Evolutionary conservation across 2,797 vertebrate genomes (phyloP).

Genomic region (Pteropus rufus): DNA sequence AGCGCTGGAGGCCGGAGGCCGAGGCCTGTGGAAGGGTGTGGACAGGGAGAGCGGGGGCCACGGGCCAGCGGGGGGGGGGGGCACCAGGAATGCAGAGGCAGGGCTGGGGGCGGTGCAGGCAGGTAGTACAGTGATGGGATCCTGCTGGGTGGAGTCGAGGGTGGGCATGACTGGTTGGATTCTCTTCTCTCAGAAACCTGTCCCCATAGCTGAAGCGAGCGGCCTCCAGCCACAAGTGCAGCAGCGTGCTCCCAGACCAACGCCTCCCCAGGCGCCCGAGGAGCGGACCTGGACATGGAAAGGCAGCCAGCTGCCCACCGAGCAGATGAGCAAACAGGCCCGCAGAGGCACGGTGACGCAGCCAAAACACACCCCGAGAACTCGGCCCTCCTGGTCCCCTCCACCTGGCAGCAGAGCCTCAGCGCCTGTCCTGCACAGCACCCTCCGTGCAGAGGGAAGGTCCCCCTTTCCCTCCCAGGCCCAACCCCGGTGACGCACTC

Average conservation of each 20-base stretch:
- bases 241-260: neutral
- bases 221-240: neutral
- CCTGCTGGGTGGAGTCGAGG: neutral
- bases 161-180: fast-evolving
- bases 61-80: neutral
- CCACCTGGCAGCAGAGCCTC: neutral
- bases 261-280: fast-evolving
- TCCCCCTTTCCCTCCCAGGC: neutral
- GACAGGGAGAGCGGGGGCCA: neutral
- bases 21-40: neutral
- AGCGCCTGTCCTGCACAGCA: fast-evolving
- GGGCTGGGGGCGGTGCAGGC: too few relatives aligned
- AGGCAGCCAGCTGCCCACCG: neutral
- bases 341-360: fast-evolving
- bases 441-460: fast-evolving
- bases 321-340: neutral
- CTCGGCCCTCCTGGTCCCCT: neutral
- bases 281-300: neutral
- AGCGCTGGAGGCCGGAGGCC: too few relatives aligned
- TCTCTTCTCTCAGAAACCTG: neutral
- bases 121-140: neutral
- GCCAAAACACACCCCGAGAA: neutral
- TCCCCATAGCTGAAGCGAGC: neutral
- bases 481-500: fast-evolving
- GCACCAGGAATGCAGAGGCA: neutral